Percentiles rank a stretch among this genome's conserved stretches.
Conservation (phyloP, 2,113 vertebrate genomes). For the Porphyrio hochstetteri region DNA sequence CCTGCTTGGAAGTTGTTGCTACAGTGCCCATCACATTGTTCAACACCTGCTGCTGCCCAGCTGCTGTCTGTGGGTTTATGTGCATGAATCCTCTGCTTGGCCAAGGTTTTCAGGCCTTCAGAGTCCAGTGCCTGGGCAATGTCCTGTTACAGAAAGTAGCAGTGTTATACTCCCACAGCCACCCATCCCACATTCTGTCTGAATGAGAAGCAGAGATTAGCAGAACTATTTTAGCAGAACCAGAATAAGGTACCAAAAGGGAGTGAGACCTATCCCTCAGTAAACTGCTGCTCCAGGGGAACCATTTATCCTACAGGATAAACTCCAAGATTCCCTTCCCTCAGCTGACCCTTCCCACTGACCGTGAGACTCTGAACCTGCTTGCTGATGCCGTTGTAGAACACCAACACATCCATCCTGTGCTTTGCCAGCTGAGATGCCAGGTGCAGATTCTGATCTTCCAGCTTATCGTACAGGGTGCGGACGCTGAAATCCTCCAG, state of each 20-base stretch:
- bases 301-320: not conserved
- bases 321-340: not conserved
- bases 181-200: not conserved
- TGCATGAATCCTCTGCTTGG: constrained; percentile 16
- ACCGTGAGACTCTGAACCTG: constrained; percentile 81
- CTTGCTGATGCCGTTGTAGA: constrained; percentile 82
- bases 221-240: not conserved
- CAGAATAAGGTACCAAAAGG: not conserved
- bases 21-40: not conserved
- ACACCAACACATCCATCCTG: constrained; percentile 80
- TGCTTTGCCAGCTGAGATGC: constrained; percentile 88
- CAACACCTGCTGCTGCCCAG: not conserved
- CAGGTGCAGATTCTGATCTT: constrained; percentile 92
- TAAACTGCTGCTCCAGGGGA: not conserved
- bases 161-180: rapidly evolving
- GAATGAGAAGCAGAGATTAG: too few species aligned
- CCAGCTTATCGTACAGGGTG: constrained; percentile 91
- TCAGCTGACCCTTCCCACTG: not conserved
- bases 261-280: not conserved
- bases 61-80: not conserved
- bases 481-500: constrained; percentile 90
- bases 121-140: constrained; percentile 74
- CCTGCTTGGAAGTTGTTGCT: constrained; percentile 20
- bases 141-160: constrained; percentile 71
- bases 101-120: constrained; percentile 58